phyloP scores from a whole-genome alignment of 2,888 invertebrate species.

The Ashinkailepas kermadecensis region DNA sequence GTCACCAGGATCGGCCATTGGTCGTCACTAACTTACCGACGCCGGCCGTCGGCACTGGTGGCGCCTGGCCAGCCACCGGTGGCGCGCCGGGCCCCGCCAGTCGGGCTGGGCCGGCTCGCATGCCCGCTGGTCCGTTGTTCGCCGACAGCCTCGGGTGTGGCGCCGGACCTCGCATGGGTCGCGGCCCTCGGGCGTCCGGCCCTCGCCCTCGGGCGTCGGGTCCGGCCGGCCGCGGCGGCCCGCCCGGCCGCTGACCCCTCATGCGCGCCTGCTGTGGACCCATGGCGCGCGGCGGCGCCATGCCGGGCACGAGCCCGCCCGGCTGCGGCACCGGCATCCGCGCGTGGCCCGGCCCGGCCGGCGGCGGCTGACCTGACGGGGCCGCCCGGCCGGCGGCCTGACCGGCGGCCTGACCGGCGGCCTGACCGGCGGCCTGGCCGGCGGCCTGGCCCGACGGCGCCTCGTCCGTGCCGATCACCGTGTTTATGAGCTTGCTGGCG shows the following conservation, averaged over 20 bases:
- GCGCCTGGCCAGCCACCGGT: neutral
- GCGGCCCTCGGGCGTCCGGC: neutral
- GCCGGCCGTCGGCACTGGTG: neutral
- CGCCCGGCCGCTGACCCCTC: neutral
- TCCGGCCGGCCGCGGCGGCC: neutral
- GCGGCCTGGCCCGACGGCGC: conserved; percentile 31
- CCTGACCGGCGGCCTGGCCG: neutral
- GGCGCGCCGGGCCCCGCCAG: neutral
- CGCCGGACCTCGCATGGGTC: neutral
- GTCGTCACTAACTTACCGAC: neutral
- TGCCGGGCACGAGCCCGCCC: conserved; percentile 21
- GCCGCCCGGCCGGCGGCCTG: too few species aligned
- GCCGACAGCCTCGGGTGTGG: neutral
- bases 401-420: too few species aligned
- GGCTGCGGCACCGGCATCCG: conserved; percentile 20
- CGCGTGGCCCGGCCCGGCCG: neutral
- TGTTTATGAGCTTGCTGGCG: conserved; percentile 45
- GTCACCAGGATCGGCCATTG: too few species aligned
- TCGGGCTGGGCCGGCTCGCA: neutral
- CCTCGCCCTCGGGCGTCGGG: too few species aligned
- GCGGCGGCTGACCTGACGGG: neutral
- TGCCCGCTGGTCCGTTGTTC: too few species aligned
- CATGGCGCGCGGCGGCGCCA: conserved; percentile 32
- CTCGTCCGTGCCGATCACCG: conserved; percentile 43
- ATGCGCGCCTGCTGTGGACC: conserved; percentile 26